Conservation (phyloP, 2,797 vertebrate species). For the Pangasius krempfi region DNA sequence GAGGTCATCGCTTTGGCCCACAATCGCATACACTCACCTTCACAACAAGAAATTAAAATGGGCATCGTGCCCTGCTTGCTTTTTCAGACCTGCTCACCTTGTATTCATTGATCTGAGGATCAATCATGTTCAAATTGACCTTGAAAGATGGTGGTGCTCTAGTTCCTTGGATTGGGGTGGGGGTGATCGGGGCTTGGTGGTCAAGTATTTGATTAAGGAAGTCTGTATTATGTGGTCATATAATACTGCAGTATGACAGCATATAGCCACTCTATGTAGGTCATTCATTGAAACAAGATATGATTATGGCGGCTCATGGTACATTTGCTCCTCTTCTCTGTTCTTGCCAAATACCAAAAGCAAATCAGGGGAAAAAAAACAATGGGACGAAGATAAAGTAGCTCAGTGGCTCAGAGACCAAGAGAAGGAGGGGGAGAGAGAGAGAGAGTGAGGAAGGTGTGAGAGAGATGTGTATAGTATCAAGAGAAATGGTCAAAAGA, state of each 20-base stretch:
- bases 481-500: not conserved
- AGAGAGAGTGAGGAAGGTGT: slow-evolving; percentile 5
- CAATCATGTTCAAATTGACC: slow-evolving; percentile 39
- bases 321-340: slow-evolving; percentile 57
- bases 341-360: not conserved
- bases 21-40: slow-evolving; percentile 19
- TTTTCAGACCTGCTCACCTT: slow-evolving; percentile 46
- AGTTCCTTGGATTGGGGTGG: not conserved
- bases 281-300: slow-evolving; percentile 60
- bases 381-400: slow-evolving; percentile 30
- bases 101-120: slow-evolving; percentile 43
- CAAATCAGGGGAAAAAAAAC: not conserved
- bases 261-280: slow-evolving; percentile 69
- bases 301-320: slow-evolving; percentile 66
- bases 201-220: slow-evolving; percentile 36
- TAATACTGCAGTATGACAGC: slow-evolving; percentile 70
- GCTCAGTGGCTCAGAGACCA: slow-evolving; percentile 40
- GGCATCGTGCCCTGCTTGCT: slow-evolving; percentile 36
- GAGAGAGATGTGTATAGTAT: too few relatives aligned
- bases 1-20: slow-evolving; percentile 19
- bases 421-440: slow-evolving; percentile 9
- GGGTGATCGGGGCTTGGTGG: not conserved
- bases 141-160: slow-evolving; percentile 39
- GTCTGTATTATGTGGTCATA: slow-evolving; percentile 56
- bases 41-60: slow-evolving; percentile 20